Percentiles rank a stretch among this genome's conserved stretches.
Evolutionary conservation across 2,113 vertebrate genomes (phyloP).

Genomic region (Triplophysa dalaica): DNA sequence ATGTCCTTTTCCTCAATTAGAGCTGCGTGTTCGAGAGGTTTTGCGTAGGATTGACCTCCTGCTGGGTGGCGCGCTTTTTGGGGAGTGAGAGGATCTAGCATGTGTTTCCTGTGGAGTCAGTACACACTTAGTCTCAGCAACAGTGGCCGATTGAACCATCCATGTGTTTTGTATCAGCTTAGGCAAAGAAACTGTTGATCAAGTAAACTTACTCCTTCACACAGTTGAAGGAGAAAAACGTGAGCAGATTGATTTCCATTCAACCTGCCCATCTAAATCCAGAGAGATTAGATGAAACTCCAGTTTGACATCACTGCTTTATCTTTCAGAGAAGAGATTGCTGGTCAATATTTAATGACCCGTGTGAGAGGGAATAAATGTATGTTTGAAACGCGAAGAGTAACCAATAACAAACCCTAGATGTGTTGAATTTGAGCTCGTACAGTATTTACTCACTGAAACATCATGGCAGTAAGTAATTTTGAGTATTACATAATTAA

Average conservation of each 20-base stretch:
- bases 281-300: conserved; percentile 36
- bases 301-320: conserved; percentile 7
- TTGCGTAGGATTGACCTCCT: conserved; percentile 17
- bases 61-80: neutral
- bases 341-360: conserved; percentile 53
- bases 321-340: conserved; percentile 22
- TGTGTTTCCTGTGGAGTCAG: neutral
- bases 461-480: no score
- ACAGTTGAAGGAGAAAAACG: neutral
- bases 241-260: conserved; percentile 33
- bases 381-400: neutral
- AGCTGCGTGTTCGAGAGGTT: conserved; percentile 4
- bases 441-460: neutral
- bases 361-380: conserved; percentile 6
- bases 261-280: neutral
- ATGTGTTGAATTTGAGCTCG: neutral
- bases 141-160: conserved; percentile 1
- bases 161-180: neutral
- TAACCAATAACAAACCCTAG: neutral
- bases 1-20: conserved; percentile 16
- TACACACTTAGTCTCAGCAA: neutral
- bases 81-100: conserved; percentile 21
- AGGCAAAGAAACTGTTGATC: conserved; percentile 7
- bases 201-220: conserved; percentile 1
- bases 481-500: no score